phyloP scores from a whole-genome alignment of 1,140 invertebrate genomes.

The Watersipora subatra region DNA sequence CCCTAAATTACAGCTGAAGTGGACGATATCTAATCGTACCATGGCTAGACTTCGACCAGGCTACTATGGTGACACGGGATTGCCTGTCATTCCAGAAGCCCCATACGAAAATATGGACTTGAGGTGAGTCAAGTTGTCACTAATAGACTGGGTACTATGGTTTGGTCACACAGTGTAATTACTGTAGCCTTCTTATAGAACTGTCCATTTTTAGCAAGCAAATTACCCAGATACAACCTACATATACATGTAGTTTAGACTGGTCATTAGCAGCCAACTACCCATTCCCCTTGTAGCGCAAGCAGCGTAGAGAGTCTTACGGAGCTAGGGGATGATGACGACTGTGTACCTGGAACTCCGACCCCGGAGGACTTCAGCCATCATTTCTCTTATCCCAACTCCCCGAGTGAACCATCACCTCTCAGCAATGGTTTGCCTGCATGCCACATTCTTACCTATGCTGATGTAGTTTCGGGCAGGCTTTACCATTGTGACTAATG shows the following conservation, averaged over 20 bases:
- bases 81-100: background rate
- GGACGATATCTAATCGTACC: constrained; percentile 1
- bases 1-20: background rate
- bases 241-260: background rate
- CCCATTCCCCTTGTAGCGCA: background rate
- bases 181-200: no score
- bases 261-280: background rate
- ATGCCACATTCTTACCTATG: background rate
- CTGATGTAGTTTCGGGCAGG: background rate
- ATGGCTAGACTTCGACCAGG: background rate
- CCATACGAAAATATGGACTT: background rate
- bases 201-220: no score
- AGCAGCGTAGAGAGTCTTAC: background rate
- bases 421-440: background rate
- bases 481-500: background rate
- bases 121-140: background rate
- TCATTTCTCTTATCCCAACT: background rate
- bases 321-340: background rate
- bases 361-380: background rate
- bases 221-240: no score
- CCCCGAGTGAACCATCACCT: background rate
- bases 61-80: background rate
- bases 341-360: background rate
- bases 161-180: no score
- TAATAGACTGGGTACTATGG: no score